phyloP scores from a whole-genome alignment of 2,888 invertebrate genomes.

The Thumatha senex region DNA sequence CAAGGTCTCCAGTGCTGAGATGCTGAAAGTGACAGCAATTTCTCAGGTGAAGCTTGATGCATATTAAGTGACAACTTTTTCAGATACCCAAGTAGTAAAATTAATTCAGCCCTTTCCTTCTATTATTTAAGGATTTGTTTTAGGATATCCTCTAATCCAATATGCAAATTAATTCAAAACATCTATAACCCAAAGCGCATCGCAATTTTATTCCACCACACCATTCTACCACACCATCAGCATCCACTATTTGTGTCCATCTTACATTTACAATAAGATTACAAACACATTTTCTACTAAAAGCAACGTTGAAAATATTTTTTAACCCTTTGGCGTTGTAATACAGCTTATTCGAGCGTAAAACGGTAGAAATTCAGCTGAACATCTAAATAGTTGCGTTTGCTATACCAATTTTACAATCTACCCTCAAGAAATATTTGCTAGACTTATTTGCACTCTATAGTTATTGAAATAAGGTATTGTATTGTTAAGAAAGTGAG shows the following conservation, averaged over 20 bases:
- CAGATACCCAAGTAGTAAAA: no score
- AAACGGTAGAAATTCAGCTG: constrained; percentile 6
- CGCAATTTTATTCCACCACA: constrained; percentile 42
- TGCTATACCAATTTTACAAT: constrained; percentile 19
- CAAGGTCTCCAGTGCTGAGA: no score
- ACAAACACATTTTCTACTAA: constrained; percentile 17
- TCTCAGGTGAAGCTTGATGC: no score
- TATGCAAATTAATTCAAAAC: constrained; percentile 42
- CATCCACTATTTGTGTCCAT: constrained; percentile 39
- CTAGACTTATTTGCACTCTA: constrained; percentile 19
- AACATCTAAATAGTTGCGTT: constrained; percentile 18
- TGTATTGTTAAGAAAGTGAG: not conserved
- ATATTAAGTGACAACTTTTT: no score
- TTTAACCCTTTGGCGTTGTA: constrained; percentile 6
- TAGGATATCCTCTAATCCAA: constrained; percentile 28
- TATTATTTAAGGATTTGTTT: constrained; percentile 26
- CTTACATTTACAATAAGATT: constrained; percentile 41
- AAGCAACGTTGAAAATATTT: constrained; percentile 3
- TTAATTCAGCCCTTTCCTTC: not conserved
- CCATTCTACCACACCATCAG: constrained; percentile 45
- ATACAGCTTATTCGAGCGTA: constrained; percentile 11
- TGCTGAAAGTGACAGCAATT: no score
- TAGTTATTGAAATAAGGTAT: not conserved
- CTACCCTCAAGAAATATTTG: constrained; percentile 6
- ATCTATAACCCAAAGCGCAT: constrained; percentile 40